Conservation (phyloP, 1,140 invertebrate species). For the Ladona fulva region DNA sequence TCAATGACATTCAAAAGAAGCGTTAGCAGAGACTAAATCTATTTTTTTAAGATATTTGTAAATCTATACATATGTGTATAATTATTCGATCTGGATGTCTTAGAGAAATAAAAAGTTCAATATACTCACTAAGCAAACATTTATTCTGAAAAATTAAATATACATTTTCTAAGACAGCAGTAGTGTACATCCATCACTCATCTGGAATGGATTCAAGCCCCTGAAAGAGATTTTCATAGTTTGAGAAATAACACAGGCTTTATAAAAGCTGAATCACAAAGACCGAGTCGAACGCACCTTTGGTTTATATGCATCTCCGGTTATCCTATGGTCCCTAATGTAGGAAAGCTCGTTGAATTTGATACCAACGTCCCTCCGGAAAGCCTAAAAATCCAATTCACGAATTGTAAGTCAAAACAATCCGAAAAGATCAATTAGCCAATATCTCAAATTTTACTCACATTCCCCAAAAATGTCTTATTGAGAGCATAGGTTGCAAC, state of each 20-base stretch:
- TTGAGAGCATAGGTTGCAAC: slow-evolving; percentile 47
- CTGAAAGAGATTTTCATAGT: not conserved
- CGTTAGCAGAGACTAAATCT: slow-evolving; percentile 33
- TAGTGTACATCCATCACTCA: not conserved
- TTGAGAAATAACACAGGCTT: no score
- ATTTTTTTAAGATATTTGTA: not conserved
- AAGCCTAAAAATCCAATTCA: slow-evolving; percentile 7
- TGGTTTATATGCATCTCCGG: not conserved
- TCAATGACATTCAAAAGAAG: slow-evolving; percentile 41
- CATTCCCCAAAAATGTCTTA: slow-evolving; percentile 46
- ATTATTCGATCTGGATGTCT: no score
- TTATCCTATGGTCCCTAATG: not conserved
- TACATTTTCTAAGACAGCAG: not conserved
- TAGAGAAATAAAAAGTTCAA: not conserved
- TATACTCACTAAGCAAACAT: not conserved
- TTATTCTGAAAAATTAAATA: not conserved
- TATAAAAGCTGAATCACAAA: not conserved
- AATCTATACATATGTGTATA: no score
- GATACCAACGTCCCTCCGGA: not conserved
- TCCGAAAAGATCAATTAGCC: not conserved
- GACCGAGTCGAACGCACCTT: not conserved
- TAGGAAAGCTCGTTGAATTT: not conserved
- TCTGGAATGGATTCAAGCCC: slow-evolving; percentile 9
- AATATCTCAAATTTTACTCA: slow-evolving; percentile 30
- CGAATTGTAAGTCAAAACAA: not conserved